A percentile compares a stretch with the other conserved stretches of the same genome.
Evolutionary conservation across 2,797 vertebrate species (phyloP).

Genomic region (Lacerta bilineata): DNA sequence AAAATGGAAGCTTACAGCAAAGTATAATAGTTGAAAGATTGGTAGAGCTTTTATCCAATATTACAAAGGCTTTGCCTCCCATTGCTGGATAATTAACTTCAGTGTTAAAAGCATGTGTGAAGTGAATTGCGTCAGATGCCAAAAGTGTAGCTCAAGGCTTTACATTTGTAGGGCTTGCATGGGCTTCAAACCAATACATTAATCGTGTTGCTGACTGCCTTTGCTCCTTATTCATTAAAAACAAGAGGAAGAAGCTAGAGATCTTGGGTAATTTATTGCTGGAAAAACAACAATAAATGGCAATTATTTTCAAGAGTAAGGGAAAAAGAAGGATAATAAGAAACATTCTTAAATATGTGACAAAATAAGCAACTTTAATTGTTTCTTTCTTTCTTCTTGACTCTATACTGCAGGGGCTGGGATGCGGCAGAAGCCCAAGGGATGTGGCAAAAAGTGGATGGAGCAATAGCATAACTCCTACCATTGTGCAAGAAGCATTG

Average conservation of each 20-base stretch:
- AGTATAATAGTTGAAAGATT: rapidly evolving
- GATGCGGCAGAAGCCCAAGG: too few species aligned
- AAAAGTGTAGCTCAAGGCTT: rapidly evolving
- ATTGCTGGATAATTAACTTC: neutral
- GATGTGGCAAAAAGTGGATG: neutral
- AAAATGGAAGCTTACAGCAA: rapidly evolving
- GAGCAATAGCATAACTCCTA: too few species aligned
- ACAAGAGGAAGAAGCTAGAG: neutral
- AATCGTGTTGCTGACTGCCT: neutral
- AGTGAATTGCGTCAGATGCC: rapidly evolving
- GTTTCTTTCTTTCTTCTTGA: neutral
- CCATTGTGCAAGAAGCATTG: too few species aligned
- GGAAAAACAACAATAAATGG: neutral
- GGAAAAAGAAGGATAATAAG: neutral
- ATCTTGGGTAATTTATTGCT: neutral
- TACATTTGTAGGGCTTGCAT: neutral
- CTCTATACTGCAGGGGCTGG: too few species aligned
- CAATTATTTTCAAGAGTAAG: neutral
- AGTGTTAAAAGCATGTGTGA: rapidly evolving
- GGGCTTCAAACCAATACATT: neutral
- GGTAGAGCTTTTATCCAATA: rapidly evolving
- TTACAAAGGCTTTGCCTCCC: neutral
- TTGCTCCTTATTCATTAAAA: neutral
- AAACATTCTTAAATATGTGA: neutral
- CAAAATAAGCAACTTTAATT: neutral